These are phyloP conservation scores for Drosophila ficusphila DNA, from an alignment of 1,140 invertebrate genomes.

Conservation along the genomic window DNA sequence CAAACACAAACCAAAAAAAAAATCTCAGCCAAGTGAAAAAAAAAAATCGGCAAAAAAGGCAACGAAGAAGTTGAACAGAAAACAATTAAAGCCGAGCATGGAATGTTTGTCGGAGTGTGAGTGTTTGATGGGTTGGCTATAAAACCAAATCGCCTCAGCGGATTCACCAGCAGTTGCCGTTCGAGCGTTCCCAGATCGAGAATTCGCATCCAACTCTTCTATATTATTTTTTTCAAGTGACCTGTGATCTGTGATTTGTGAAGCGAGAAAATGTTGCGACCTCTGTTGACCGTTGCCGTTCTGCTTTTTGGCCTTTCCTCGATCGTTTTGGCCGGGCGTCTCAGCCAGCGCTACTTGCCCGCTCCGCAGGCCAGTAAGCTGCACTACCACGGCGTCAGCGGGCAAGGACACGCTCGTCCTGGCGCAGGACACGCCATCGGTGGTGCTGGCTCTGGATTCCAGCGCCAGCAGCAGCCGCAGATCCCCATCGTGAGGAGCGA, in stretches of 20 bases:
- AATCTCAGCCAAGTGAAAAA: conserved; percentile 13
- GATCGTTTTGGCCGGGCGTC: conserved; percentile 29
- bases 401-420: conserved; percentile 41
- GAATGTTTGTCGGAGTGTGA: conserved; percentile 23
- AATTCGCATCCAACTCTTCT: background rate
- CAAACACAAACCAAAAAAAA: conserved; percentile 24
- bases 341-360: conserved; percentile 69
- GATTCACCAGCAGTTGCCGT: conserved; percentile 52
- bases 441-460: background rate
- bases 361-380: conserved; percentile 60
- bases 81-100: conserved; percentile 70
- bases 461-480: conserved; percentile 60
- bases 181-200: conserved; percentile 33
- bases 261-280: conserved; percentile 41
- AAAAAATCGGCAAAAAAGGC: conserved; percentile 3
- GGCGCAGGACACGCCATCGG: background rate
- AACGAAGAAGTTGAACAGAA: conserved; percentile 55
- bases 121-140: conserved; percentile 42
- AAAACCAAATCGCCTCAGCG: conserved; percentile 50
- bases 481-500: conserved; percentile 86
- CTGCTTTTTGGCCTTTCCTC: conserved; percentile 24
- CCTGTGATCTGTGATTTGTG: conserved; percentile 5
- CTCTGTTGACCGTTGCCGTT: conserved; percentile 21
- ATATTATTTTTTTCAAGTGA: conserved; percentile 8
- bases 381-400: conserved; percentile 71